A percentile compares a stretch with the other conserved stretches of the same genome.
These are phyloP conservation scores for Papilio polyxenes DNA, from an alignment of 1,140 invertebrate genomes.

Conservation along the genomic window DNA sequence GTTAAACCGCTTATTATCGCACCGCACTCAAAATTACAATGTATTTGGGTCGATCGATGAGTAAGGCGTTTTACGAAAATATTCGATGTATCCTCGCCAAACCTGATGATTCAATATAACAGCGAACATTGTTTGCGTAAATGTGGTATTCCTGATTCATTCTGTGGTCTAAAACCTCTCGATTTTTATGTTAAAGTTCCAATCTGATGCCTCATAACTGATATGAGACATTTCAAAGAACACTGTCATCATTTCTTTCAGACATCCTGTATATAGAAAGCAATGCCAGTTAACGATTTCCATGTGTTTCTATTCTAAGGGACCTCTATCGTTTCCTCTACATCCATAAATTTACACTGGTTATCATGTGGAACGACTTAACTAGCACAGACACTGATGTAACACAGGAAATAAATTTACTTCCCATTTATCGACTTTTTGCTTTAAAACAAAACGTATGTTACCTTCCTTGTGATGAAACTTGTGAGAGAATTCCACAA, in stretches of 20 bases:
- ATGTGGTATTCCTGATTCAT: slow-evolving; percentile 13
- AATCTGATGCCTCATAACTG: neutral
- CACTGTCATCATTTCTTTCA: neutral
- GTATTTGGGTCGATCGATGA: slow-evolving; percentile 44
- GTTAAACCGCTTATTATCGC: slow-evolving; percentile 40
- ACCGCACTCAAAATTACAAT: slow-evolving; percentile 43
- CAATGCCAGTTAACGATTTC: too few relatives aligned
- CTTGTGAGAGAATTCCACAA: neutral
- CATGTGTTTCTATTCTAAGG: neutral
- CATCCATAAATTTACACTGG: neutral
- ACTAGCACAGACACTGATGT: neutral
- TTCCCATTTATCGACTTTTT: neutral
- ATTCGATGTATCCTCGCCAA: slow-evolving; percentile 1
- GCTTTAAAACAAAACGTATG: neutral
- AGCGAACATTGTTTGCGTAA: neutral
- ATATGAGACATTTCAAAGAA: neutral
- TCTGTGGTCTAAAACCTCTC: neutral
- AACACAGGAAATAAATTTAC: neutral
- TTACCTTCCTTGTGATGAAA: slow-evolving; percentile 9
- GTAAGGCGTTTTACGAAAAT: slow-evolving; percentile 43
- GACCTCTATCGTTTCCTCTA: neutral
- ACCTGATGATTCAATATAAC: slow-evolving; percentile 14
- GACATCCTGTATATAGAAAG: too few relatives aligned
- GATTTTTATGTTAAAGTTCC: neutral
- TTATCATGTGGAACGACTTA: neutral